Conservation (phyloP, 2,113 vertebrate genomes). For the Megaceryle maxima region DNA sequence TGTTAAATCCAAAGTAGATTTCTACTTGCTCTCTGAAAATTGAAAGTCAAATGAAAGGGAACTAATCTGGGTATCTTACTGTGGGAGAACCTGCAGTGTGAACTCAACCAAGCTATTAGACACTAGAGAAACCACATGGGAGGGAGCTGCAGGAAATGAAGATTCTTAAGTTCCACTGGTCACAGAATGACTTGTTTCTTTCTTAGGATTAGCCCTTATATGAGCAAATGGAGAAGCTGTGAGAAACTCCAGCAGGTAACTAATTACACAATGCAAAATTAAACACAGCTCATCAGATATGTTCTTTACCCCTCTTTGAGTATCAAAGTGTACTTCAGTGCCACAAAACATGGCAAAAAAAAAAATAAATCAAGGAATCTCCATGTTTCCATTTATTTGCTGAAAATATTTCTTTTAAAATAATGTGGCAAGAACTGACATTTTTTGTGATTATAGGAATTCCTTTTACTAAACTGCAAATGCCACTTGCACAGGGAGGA, state of each 20-base stretch:
- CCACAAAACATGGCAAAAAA: background rate
- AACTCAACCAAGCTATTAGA: slow-evolving; percentile 54
- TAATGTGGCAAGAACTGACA: background rate
- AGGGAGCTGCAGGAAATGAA: slow-evolving; percentile 30
- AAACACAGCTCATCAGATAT: background rate
- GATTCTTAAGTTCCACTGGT: slow-evolving; percentile 44
- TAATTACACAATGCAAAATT: slow-evolving; percentile 51
- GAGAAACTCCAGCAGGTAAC: slow-evolving; percentile 58
- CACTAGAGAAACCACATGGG: slow-evolving; percentile 42
- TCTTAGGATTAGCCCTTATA: slow-evolving; percentile 33
- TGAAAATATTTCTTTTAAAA: background rate
- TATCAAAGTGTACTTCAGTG: background rate
- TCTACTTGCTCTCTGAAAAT: slow-evolving; percentile 6
- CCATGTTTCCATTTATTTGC: background rate
- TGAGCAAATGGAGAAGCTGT: slow-evolving; percentile 43
- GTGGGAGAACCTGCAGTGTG: slow-evolving; percentile 29
- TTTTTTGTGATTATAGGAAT: background rate
- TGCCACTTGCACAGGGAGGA: background rate
- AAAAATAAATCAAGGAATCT: background rate
- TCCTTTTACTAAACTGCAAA: background rate
- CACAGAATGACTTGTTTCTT: slow-evolving; percentile 41
- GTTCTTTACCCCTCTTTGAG: background rate
- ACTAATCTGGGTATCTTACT: slow-evolving; percentile 48
- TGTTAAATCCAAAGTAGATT: slow-evolving; percentile 15
- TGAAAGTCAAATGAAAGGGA: slow-evolving; percentile 53